phyloP scores from a whole-genome alignment of 2,113 vertebrate species.

The Orycteropus afer region DNA sequence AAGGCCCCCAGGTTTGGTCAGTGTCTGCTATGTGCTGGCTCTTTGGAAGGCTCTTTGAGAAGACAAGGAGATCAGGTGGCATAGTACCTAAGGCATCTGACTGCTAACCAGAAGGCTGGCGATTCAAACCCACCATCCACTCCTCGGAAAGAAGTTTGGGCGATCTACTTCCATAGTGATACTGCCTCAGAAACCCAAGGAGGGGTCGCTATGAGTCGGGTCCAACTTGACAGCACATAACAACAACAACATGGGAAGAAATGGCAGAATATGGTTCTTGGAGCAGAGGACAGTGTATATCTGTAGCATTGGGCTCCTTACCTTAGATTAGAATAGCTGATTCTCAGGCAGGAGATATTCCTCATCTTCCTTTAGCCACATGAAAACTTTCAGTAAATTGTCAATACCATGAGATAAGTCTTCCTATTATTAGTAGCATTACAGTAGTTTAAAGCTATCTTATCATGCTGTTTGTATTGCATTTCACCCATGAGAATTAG shows the following conservation, averaged over 20 bases:
- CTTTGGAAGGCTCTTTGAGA: too few species aligned
- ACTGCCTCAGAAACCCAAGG: too few species aligned
- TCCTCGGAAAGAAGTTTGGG: too few species aligned
- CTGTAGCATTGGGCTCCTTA: not conserved
- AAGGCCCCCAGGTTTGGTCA: not conserved
- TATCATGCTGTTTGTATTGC: not conserved
- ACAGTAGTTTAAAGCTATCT: not conserved
- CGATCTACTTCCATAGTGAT: too few species aligned
- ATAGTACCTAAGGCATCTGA: too few species aligned
- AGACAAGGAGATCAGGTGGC: too few species aligned
- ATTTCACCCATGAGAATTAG: not conserved
- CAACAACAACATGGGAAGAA: too few species aligned
- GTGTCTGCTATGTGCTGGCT: not conserved
- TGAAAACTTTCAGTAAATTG: fast-evolving
- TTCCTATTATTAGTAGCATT: fast-evolving
- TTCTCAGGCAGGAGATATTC: fast-evolving
- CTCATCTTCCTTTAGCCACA: not conserved
- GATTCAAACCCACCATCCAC: too few species aligned
- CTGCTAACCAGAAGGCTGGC: too few species aligned
- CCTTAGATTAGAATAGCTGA: not conserved
- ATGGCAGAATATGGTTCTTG: not conserved
- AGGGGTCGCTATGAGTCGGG: too few species aligned
- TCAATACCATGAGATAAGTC: fast-evolving
- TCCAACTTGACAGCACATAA: too few species aligned
- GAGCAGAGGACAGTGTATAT: not conserved